phyloP scores from a whole-genome alignment of 2,888 invertebrate species.

The Conus canariensis region DNA sequence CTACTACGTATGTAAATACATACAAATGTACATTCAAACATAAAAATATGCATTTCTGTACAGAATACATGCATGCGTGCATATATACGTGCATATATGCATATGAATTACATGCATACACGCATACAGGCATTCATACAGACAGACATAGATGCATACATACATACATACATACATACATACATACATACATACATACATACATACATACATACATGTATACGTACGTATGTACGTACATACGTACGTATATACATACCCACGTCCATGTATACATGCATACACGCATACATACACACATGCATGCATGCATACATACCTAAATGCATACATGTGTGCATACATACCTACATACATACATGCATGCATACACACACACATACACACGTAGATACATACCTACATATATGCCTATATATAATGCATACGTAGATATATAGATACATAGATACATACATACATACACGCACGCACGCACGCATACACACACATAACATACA shows the following conservation, averaged over 20 bases:
- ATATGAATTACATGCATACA: too few relatives aligned
- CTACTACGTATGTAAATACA: too few relatives aligned
- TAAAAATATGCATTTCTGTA: too few relatives aligned
- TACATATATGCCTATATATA: background rate
- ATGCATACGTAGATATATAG: background rate
- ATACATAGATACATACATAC: conserved; percentile 22
- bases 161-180: background rate
- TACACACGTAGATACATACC: background rate
- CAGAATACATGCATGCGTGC: too few relatives aligned
- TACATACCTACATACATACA: background rate
- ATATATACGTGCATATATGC: too few relatives aligned
- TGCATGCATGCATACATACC: background rate
- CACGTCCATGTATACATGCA: background rate
- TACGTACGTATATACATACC: background rate
- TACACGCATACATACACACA: too few relatives aligned
- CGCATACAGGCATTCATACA: too few relatives aligned
- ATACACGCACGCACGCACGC: too few relatives aligned
- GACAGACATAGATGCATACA: background rate
- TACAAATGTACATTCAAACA: too few relatives aligned
- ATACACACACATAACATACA: too few relatives aligned
- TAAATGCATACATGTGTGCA: background rate
- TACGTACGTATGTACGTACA: background rate
- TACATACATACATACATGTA: background rate
- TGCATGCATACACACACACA: too few relatives aligned
- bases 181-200: background rate